Conservation (phyloP, 2,113 vertebrate genomes). For the Ammodytes marinus region DNA sequence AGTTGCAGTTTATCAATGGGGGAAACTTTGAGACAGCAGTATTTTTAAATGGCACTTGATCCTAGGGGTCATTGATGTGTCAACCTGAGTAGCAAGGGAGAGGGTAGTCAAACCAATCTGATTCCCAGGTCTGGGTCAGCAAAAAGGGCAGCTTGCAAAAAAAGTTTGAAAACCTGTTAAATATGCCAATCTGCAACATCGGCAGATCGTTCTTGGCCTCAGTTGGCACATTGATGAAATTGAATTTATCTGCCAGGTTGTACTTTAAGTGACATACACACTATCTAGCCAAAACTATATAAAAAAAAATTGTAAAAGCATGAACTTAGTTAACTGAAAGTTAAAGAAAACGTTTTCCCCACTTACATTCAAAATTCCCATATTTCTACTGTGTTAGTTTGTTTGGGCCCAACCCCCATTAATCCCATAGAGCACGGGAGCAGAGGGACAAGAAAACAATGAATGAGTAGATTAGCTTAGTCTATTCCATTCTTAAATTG, state of each 20-base stretch:
- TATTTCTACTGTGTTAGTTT: constrained; percentile 8
- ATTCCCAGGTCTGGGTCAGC: not conserved
- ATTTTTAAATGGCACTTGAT: not conserved
- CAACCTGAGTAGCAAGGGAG: not conserved
- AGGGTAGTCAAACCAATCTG: not conserved
- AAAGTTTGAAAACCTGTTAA: not conserved
- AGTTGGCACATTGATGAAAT: not conserved
- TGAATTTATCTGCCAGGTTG: too few relatives aligned
- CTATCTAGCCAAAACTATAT: too few relatives aligned
- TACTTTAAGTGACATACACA: not conserved
- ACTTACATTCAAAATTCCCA: not conserved
- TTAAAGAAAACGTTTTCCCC: not conserved
- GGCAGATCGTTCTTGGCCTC: not conserved
- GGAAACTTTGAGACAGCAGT: constrained; percentile 3
- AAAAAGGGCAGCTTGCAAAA: not conserved
- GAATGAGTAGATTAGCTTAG: constrained; percentile 12
- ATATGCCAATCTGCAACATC: not conserved
- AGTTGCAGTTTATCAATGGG: not conserved
- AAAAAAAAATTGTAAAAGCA: too few relatives aligned
- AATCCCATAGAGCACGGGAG: constrained; percentile 24
- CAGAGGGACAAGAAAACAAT: constrained; percentile 24
- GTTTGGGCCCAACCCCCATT: constrained; percentile 58
- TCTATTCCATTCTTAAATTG: constrained; percentile 10
- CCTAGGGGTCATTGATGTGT: not conserved
- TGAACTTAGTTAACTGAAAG: not conserved